Evolutionary conservation across 1,140 invertebrate species (phyloP).

Genomic region (Hyphantria cunea): DNA sequence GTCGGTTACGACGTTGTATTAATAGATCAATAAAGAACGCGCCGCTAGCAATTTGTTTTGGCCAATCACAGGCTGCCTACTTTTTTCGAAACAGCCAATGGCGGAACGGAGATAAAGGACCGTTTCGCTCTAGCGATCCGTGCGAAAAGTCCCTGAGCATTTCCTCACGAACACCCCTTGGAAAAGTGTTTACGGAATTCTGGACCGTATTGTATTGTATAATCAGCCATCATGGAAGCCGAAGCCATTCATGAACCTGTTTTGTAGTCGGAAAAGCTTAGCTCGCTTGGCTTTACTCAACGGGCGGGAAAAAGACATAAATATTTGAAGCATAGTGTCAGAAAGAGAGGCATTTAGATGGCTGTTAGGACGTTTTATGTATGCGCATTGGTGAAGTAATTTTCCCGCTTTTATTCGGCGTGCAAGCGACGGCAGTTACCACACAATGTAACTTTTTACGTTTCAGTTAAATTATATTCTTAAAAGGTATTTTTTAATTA

Average conservation of each 20-base stretch:
- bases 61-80: conserved; percentile 59
- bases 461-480: conserved; percentile 1
- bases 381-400: conserved; percentile 58
- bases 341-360: conserved; percentile 50
- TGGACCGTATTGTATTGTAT: conserved; percentile 69
- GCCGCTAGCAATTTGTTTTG: conserved; percentile 62
- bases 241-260: conserved; percentile 59
- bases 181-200: conserved; percentile 63
- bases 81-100: conserved; percentile 74
- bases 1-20: conserved; percentile 50
- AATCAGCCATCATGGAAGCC: conserved; percentile 77
- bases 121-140: conserved; percentile 47
- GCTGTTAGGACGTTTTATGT: conserved; percentile 51
- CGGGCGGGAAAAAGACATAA: conserved; percentile 42
- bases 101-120: conserved; percentile 59
- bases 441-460: conserved; percentile 59
- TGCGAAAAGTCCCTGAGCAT: conserved; percentile 49
- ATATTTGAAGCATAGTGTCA: conserved; percentile 27
- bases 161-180: conserved; percentile 42
- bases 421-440: conserved; percentile 40
- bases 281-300: conserved; percentile 50
- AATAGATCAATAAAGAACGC: conserved; percentile 57
- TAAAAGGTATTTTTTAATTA: too few species aligned
- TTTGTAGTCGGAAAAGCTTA: conserved; percentile 57
- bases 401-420: conserved; percentile 72